Percentiles rank a stretch among this genome's conserved stretches.
Evolutionary conservation across 1,140 invertebrate genomes (phyloP).

Genomic region (Drosophila sproati): DNA sequence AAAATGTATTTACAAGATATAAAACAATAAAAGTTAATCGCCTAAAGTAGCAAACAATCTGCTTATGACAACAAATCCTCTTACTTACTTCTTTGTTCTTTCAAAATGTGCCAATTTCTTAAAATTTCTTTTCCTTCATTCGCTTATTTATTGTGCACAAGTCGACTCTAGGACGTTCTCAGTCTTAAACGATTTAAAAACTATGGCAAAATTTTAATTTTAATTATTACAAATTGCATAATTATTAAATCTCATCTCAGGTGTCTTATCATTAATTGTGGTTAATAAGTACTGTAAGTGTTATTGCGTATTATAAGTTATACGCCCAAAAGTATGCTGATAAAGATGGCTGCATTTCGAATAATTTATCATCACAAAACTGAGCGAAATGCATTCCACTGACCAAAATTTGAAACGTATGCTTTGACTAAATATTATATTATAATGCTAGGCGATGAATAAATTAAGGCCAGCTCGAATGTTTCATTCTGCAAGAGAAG

Average conservation of each 20-base stretch:
- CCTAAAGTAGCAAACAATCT: conserved; percentile 74
- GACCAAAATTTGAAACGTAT: conserved; percentile 50
- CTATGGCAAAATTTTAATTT: conserved; percentile 81
- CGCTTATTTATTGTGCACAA: conserved; percentile 46
- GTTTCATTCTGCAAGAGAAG: conserved; percentile 63
- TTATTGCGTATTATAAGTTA: conserved; percentile 50
- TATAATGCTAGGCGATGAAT: conserved; percentile 72
- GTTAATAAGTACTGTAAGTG: conserved; percentile 49
- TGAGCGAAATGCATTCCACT: conserved; percentile 72
- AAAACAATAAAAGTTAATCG: conserved; percentile 72
- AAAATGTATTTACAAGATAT: conserved; percentile 74
- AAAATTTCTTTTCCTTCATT: conserved; percentile 13
- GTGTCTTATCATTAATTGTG: conserved; percentile 57
- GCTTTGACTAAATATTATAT: conserved; percentile 74
- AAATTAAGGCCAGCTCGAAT: conserved; percentile 62
- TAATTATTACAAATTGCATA: conserved; percentile 81
- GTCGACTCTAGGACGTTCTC: conserved; percentile 79
- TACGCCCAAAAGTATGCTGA: conserved; percentile 47
- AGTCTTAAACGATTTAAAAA: conserved; percentile 83
- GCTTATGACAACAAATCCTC: conserved; percentile 64
- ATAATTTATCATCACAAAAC: conserved; percentile 76
- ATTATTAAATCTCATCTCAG: conserved; percentile 74
- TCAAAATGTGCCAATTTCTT: conserved; percentile 28
- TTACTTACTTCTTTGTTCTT: conserved; percentile 15
- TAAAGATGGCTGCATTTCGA: conserved; percentile 73